A percentile compares a stretch with the other conserved stretches of the same genome.
These are phyloP conservation scores for Heliconius sara DNA, from an alignment of 2,888 invertebrate species.

Conservation along the genomic window DNA sequence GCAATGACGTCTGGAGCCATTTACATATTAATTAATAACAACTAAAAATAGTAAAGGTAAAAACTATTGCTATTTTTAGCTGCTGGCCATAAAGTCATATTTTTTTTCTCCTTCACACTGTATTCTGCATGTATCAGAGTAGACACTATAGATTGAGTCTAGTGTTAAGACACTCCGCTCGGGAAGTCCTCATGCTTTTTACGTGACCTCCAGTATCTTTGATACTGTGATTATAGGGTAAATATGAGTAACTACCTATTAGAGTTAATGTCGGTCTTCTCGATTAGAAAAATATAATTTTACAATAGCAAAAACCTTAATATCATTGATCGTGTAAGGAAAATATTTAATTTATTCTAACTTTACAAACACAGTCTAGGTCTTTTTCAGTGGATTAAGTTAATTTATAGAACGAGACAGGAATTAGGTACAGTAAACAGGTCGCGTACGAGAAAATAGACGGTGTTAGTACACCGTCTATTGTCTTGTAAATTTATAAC, in stretches of 20 bases:
- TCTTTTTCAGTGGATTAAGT: background rate
- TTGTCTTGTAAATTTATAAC: too few relatives aligned
- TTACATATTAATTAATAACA: background rate
- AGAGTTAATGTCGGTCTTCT: background rate
- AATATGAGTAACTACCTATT: too few relatives aligned
- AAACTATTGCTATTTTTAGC: background rate
- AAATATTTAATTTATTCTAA: constrained; percentile 1
- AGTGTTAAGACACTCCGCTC: too few relatives aligned
- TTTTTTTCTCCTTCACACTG: too few relatives aligned
- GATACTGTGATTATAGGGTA: too few relatives aligned
- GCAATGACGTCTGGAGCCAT: background rate
- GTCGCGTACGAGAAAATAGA: background rate
- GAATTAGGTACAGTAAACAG: background rate
- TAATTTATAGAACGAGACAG: background rate
- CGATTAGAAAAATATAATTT: too few relatives aligned
- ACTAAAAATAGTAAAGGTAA: too few relatives aligned
- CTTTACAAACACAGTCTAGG: background rate
- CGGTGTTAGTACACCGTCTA: background rate
- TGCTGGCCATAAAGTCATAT: too few relatives aligned
- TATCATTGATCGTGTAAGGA: background rate
- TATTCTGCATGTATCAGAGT: too few relatives aligned
- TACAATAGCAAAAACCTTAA: background rate
- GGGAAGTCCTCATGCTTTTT: too few relatives aligned
- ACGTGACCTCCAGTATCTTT: too few relatives aligned
- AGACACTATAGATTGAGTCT: too few relatives aligned